Evolutionary conservation across 2,797 vertebrate species (phyloP), one percentile per base, ranked within the genome.

Genomic region (Acanthopagrus latus): DNA sequence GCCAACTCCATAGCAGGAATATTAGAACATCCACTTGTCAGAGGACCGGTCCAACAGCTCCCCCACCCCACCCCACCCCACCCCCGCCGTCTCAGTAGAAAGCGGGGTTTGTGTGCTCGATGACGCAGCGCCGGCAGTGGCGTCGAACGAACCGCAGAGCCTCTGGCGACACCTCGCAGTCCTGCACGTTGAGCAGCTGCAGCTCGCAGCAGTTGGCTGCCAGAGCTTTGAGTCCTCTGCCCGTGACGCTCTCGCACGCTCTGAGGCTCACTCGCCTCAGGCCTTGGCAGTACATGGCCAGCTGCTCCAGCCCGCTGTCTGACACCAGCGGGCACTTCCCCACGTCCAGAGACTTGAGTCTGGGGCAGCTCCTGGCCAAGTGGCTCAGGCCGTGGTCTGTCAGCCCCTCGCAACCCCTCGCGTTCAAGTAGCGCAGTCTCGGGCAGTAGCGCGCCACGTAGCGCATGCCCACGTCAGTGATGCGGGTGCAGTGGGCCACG

Each of bases 41-140:
- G 71, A 86, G 64, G 83, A 74, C 43, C 58, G 63, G 74, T 67
- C 79, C 80, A 27, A 43, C 27, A 59, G 47, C 3, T 3, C 33
- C 66, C 47, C 3, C 27, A n/a, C n/a, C n/a, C n/a, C n/a, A n/a
- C n/a, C n/a, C n/a, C n/a, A n/a, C n/a, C n/a, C n/a, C n/a, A n/a
- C 33, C 7, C 7, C 33, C 29, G 29, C 5, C 0, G 47, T 25
- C 72, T 99, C 94, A 99, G 96, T 98, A 99, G 95, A 99, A 99
- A 80, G 96, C 98, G 1, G 98, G 98, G 94, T 99, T 99, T 57
- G 97, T 99, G 96, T 99, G 98, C 92, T 99, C 98, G 76, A 99
- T 99, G 87, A 98, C 96, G 47, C 98, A 99, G 84, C 97, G 97
- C 75, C 96, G 96, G 93, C 97, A 99, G 83, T 99, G 97, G 50